Evolutionary conservation across 2,113 vertebrate genomes (phyloP), one percentile per base, ranked within the genome.

Genomic region (Microtus ochrogaster): DNA sequence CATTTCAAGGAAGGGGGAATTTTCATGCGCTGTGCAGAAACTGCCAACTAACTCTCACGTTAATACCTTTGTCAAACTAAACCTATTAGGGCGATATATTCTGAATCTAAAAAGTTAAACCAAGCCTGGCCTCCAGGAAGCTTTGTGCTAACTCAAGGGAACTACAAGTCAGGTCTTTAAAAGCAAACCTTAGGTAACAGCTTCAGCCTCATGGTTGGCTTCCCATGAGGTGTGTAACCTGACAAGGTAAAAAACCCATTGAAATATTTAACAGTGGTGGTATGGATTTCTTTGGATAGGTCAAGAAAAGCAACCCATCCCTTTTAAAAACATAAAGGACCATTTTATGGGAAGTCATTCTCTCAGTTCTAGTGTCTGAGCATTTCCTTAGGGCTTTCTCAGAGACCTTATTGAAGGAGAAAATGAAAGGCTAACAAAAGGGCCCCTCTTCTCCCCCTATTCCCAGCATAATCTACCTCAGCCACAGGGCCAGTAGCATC

Each of bases 1-100:
- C 97, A 97, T 98, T 98, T 97, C 98, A 97, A 95, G 89, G 89
- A 94, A 92, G 95, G 97, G 97, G 97, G 97, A 96, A 95, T 98
- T 98, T 98, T 97, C 91, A 96, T 28, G 89, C 17, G 52, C 58
- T 84, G 95, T 90, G 94, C 81, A 96, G 81, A 97, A 97, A 97
- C 95, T 98, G 96, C 87, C 94, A 97, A 96, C 92, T 97, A 97
- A 96, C 94, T 94, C 84, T 84, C 95, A 83, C 16, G 92, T 82
- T 95, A 81, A 1, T 87, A 78, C 17, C 44, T 88, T 70, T 93
- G 39, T 58, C 92, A 94, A 89, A 86, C 84, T 93, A 90, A 86
- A 92, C 78, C 88, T 65, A 81, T 30, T 22, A 70, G 17, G 28
- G 47, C 49, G 82, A 49, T 72, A 94, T 26, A 89, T 66, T 78